Percentiles rank a stretch among this genome's conserved stretches.
phyloP scores from a whole-genome alignment of 1,140 invertebrate species.

The Colletes latitarsis region DNA sequence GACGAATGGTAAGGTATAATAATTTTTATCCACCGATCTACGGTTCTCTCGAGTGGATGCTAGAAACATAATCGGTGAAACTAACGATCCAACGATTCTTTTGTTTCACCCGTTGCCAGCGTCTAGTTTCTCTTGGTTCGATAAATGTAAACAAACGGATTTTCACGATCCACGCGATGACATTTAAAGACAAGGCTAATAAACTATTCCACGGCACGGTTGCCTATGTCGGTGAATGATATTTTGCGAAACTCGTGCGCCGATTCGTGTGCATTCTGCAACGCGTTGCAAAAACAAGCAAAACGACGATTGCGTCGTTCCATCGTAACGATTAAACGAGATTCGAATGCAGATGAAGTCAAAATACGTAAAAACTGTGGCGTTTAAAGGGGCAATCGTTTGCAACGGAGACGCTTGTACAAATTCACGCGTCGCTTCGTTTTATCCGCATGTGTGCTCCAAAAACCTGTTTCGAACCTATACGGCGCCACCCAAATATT shows the following conservation, averaged over 20 bases:
- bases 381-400: not conserved
- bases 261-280: not conserved
- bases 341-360: conserved; percentile 6
- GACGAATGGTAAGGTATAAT: too few relatives aligned
- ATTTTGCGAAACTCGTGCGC: conserved; percentile 15
- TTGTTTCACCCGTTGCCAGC: too few relatives aligned
- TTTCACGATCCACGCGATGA: not conserved
- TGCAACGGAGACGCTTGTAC: too few relatives aligned
- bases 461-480: too few relatives aligned
- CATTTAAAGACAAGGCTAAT: not conserved
- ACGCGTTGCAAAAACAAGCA: conserved; percentile 8
- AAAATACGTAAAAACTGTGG: not conserved
- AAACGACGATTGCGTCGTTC: not conserved
- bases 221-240: not conserved
- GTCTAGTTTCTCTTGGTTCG: not conserved
- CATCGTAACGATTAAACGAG: not conserved
- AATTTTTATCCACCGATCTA: too few relatives aligned
- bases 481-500: too few relatives aligned
- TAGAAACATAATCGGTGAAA: too few relatives aligned
- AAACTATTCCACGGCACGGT: not conserved
- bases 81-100: too few relatives aligned
- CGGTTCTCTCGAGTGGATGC: too few relatives aligned
- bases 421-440: too few relatives aligned
- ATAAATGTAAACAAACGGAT: not conserved
- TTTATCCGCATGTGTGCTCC: too few relatives aligned